Conservation (phyloP, 2,113 vertebrate species). For the Cacatua alba region DNA sequence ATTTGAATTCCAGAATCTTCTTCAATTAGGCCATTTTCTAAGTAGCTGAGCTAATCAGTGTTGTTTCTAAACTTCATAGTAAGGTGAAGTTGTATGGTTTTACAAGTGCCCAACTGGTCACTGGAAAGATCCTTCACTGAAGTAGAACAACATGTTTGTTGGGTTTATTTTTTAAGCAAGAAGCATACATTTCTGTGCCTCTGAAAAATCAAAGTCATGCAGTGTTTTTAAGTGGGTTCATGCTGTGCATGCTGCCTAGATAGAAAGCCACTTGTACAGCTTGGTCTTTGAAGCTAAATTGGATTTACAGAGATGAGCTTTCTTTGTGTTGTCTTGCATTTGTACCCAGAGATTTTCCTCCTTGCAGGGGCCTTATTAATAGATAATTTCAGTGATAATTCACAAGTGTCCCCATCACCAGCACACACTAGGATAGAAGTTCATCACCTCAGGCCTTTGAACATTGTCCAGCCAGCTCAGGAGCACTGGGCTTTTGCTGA, state of each 20-base stretch:
- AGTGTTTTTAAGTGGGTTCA: neutral
- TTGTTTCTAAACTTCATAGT: constrained; percentile 37
- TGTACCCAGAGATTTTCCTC: neutral
- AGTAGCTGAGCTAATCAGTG: neutral
- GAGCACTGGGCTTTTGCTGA: neutral
- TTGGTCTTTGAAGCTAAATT: neutral
- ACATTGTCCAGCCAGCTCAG: neutral
- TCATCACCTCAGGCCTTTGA: neutral
- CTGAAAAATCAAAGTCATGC: neutral
- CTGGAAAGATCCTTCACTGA: constrained; percentile 18
- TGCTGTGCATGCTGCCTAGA: neutral
- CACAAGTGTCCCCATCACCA: neutral
- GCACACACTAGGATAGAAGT: neutral
- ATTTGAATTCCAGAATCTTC: neutral
- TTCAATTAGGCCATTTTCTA: constrained; percentile 1
- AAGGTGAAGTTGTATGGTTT: neutral
- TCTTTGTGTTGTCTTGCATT: neutral
- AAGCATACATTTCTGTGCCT: neutral
- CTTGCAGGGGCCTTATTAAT: neutral
- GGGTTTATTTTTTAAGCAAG: neutral
- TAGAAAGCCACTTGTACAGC: neutral
- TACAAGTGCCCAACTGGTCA: neutral
- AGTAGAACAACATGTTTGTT: neutral
- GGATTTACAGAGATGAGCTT: neutral
- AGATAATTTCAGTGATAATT: neutral